Evolutionary conservation across 2,797 vertebrate species (phyloP), one percentile per base, ranked within the genome.

Genomic region (Salarias fasciatus): DNA sequence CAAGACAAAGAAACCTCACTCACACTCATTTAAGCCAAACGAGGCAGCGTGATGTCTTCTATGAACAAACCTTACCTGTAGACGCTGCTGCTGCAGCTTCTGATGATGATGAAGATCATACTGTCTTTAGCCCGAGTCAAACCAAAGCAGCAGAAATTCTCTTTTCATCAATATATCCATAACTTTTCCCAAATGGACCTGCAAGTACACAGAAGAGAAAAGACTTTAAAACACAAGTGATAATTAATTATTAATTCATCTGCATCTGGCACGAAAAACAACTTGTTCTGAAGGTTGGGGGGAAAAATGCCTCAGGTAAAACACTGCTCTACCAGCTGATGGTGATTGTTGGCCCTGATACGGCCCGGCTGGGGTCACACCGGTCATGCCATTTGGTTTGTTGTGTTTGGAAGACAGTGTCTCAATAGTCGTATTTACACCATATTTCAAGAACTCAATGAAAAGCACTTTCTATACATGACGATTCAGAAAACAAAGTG

Each of bases 111-210:
- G 45, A 24, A 24, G 18, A n/a, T n/a, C n/a, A n/a, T n/a, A n/a
- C n/a, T n/a, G n/a, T n/a, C 40, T 40, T 79, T 36, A 88, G 1
- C 88, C 86, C 6, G 85, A 76, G 48, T 89, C 85, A 43, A 64
- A 8, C 63, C 71, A 66, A 31, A 11, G 9, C 14, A 62, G 4
- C 7, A 0, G 15, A 29, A 24, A 11, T 12, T 41, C 9, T 44
- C 51, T 13, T 15, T 11, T 40, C 71, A 75, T 51, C 1, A 11
- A 60, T 57, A 79, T 72, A 69, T 78, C 78, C 75, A 58, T 3
- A 6, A 35, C 15, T 5, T 5, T n/a, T 45, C 51, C 60, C 50
- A 12, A 1, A 11, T 53, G 1, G 54, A 56, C 58, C 85, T 86
- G 75, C 8, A 40, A 63, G 29, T 0, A 63, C 53, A 75, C 10